phyloP scores from a whole-genome alignment of 2,888 invertebrate genomes.

The Leptinotarsa rubiginosa region DNA sequence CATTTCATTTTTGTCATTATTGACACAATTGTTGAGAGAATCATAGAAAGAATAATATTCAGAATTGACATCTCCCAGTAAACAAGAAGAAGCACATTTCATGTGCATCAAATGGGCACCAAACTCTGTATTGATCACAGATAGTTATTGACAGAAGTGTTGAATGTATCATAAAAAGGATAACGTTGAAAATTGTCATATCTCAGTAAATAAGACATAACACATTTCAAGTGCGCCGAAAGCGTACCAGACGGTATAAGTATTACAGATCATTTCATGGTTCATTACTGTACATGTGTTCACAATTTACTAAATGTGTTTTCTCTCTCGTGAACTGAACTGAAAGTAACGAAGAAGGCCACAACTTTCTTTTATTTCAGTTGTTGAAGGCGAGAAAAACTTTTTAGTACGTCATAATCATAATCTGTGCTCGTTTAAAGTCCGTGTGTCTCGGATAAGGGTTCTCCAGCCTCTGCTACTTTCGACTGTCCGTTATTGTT shows the following conservation, averaged over 20 bases:
- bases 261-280: background rate
- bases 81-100: too few relatives aligned
- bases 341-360: constrained; percentile 4
- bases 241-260: background rate
- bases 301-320: background rate
- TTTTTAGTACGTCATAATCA: constrained; percentile 59
- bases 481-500: constrained; percentile 44
- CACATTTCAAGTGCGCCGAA: background rate
- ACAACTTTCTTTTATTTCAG: constrained; percentile 46
- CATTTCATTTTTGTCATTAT: too few relatives aligned
- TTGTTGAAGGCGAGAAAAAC: constrained; percentile 42
- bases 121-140: too few relatives aligned
- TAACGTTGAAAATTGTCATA: background rate
- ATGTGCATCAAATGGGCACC: too few relatives aligned
- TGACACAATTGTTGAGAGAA: too few relatives aligned
- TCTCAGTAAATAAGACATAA: too few relatives aligned
- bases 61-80: too few relatives aligned
- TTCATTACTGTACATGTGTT: background rate
- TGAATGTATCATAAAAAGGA: too few relatives aligned
- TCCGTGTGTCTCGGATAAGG: constrained; percentile 47
- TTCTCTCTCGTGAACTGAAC: background rate
- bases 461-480: constrained; percentile 38
- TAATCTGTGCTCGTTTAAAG: constrained; percentile 59
- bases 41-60: too few relatives aligned
- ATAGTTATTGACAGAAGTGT: too few relatives aligned